These are phyloP conservation scores for Carassius carassius DNA, from an alignment of 2,113 vertebrate genomes.

Conservation along the genomic window DNA sequence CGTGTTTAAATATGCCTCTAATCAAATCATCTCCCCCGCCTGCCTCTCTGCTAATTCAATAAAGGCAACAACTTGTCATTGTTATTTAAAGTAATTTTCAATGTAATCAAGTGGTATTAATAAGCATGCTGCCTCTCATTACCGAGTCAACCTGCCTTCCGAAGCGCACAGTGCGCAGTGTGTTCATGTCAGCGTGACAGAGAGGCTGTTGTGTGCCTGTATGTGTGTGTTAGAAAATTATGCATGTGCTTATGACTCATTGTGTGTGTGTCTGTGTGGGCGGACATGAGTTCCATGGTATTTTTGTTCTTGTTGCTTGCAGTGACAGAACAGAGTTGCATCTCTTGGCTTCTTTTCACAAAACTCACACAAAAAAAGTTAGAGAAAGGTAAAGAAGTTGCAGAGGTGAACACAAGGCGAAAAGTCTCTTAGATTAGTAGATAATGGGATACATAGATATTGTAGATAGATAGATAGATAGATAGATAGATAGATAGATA, in stretches of 20 bases:
- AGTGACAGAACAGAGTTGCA: no score
- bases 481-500: background rate
- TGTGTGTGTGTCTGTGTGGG: slow-evolving; percentile 47
- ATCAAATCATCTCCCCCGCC: slow-evolving; percentile 63
- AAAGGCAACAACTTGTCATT: slow-evolving; percentile 63
- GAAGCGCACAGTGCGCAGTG: slow-evolving; percentile 57
- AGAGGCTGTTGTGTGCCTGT: slow-evolving; percentile 33
- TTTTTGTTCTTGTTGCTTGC: slow-evolving; percentile 45
- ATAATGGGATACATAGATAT: no score
- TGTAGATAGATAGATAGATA: no score
- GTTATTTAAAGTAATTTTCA: slow-evolving; percentile 61
- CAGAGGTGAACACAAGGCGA: no score
- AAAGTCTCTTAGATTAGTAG: no score
- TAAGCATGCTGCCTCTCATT: slow-evolving; percentile 77
- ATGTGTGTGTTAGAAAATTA: slow-evolving; percentile 31
- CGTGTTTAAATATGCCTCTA: slow-evolving; percentile 51
- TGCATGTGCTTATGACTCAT: slow-evolving; percentile 39
- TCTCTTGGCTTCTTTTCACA: no score
- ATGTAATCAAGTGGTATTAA: slow-evolving; percentile 77
- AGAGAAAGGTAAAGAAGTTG: no score
- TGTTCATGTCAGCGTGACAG: slow-evolving; percentile 19
- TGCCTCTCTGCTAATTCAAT: slow-evolving; percentile 66
- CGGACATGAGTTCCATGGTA: slow-evolving; percentile 40
- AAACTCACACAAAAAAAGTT: no score
- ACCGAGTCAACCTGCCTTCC: slow-evolving; percentile 71